Conservation (phyloP, 2,113 vertebrate species). For the Numenius arquata region DNA sequence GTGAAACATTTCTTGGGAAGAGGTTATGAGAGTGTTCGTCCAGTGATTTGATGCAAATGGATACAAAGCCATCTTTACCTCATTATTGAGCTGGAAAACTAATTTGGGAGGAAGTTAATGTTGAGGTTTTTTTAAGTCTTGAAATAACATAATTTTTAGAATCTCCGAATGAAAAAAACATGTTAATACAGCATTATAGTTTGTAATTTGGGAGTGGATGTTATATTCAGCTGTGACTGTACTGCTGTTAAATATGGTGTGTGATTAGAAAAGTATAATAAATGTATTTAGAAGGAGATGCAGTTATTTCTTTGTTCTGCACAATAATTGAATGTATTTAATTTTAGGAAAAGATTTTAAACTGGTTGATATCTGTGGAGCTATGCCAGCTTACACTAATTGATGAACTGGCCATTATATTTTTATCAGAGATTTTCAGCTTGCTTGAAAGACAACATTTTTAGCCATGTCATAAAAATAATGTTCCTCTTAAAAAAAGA, state of each 20-base stretch:
- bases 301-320: neutral
- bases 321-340: neutral
- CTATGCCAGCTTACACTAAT: neutral
- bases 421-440: neutral
- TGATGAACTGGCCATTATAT: neutral
- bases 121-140: neutral
- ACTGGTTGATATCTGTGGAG: neutral
- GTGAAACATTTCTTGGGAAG: neutral
- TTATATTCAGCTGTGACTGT: neutral
- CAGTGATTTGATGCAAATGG: neutral
- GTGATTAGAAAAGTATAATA: neutral
- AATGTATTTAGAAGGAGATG: neutral
- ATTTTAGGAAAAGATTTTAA: neutral
- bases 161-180: neutral
- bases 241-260: neutral
- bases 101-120: neutral
- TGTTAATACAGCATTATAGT: neutral
- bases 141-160: neutral
- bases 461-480: neutral
- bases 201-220: neutral
- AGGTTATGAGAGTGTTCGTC: neutral
- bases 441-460: neutral
- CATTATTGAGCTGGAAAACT: neutral
- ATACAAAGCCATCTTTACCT: neutral
- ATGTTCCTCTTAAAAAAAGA: neutral